These are phyloP conservation scores for Troilus luridus DNA, from an alignment of 2,888 invertebrate species.

Conservation along the genomic window DNA sequence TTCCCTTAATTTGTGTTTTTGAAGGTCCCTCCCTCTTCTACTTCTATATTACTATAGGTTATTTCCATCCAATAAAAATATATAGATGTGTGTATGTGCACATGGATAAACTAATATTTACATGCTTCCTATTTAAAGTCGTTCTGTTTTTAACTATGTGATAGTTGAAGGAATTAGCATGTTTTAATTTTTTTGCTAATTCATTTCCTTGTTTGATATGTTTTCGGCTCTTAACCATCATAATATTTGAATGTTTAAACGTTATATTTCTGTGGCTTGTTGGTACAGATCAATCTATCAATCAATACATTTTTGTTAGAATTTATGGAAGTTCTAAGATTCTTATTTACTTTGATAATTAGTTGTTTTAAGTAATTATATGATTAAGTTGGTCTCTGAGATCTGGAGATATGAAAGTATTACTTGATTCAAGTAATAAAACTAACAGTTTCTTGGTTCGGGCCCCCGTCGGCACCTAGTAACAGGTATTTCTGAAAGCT, in stretches of 20 bases:
- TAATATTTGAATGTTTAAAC: neutral
- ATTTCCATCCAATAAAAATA: too few species aligned
- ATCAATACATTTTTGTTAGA: too few species aligned
- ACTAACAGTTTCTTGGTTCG: neutral
- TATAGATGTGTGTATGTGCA: too few species aligned
- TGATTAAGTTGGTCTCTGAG: neutral
- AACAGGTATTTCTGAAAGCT: neutral
- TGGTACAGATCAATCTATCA: too few species aligned
- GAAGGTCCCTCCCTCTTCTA: neutral
- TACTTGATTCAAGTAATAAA: neutral
- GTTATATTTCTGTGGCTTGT: neutral
- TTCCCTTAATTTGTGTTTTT: conserved; percentile 32
- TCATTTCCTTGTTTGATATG: neutral
- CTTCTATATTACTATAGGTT: neutral
- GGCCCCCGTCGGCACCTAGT: neutral
- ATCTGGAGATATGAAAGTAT: neutral
- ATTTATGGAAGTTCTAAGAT: too few species aligned
- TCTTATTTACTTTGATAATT: too few species aligned
- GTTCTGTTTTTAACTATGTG: too few species aligned
- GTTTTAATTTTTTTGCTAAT: too few species aligned
- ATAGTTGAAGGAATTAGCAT: too few species aligned
- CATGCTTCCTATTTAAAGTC: too few species aligned
- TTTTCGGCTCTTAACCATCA: neutral
- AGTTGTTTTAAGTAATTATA: too few species aligned
- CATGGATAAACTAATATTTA: too few species aligned